A percentile compares a stretch with the other conserved stretches of the same genome.
Evolutionary conservation across 1,140 invertebrate species (phyloP).

Genomic region (Nomia melanderi): DNA sequence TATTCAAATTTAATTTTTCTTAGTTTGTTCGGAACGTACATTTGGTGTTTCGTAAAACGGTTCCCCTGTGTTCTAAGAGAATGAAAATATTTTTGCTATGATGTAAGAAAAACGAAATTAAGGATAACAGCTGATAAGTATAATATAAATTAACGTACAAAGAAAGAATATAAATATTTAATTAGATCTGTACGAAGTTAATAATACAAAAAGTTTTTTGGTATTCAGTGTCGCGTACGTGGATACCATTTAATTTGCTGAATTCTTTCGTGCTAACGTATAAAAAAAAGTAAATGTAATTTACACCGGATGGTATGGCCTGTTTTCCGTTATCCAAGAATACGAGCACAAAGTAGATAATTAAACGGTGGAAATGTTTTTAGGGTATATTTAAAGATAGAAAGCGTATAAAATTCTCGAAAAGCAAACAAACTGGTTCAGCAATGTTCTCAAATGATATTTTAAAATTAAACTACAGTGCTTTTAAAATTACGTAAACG

Average conservation of each 20-base stretch:
- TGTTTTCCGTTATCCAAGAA: slow-evolving; percentile 21
- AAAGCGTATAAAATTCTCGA: no score
- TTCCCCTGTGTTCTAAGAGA: neutral
- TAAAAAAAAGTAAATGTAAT: neutral
- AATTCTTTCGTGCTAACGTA: neutral
- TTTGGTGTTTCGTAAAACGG: neutral
- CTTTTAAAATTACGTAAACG: no score
- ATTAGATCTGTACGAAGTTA: no score
- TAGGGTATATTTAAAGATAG: no score
- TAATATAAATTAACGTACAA: no score
- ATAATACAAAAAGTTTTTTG: neutral
- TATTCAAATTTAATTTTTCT: neutral
- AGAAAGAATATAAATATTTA: no score
- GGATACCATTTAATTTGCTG: neutral
- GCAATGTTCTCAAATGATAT: no score
- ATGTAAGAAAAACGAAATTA: no score
- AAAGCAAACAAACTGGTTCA: no score
- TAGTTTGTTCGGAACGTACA: neutral
- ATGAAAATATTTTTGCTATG: no score
- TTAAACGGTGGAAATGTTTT: neutral
- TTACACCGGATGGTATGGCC: neutral
- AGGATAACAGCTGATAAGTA: no score
- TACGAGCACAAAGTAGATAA: neutral
- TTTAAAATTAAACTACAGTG: no score
- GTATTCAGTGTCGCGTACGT: neutral